Evolutionary conservation across 2,888 invertebrate species (phyloP).

Genomic region (Holacanthella duospinosa): DNA sequence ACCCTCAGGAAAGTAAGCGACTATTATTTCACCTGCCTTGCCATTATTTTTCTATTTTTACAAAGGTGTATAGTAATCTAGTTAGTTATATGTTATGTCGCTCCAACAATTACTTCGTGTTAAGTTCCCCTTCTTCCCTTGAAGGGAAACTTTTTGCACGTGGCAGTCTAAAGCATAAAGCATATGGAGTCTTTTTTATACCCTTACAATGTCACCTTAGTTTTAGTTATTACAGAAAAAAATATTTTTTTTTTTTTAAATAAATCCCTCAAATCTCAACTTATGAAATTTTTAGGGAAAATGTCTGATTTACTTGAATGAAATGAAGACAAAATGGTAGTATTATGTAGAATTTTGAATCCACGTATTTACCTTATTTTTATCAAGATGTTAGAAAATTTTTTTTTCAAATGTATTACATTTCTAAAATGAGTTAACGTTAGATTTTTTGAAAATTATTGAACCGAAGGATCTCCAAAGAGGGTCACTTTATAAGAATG

Average conservation of each 20-base stretch:
- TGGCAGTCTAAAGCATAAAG: too few species aligned
- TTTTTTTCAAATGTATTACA: too few species aligned
- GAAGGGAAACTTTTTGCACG: neutral
- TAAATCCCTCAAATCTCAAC: neutral
- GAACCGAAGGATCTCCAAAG: too few species aligned
- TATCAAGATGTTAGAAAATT: too few species aligned
- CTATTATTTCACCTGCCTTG: neutral
- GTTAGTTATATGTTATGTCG: neutral
- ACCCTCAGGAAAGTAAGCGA: neutral
- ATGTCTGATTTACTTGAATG: neutral
- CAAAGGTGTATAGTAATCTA: neutral
- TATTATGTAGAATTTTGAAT: neutral
- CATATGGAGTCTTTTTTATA: too few species aligned
- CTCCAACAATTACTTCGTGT: neutral
- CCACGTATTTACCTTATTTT: too few species aligned
- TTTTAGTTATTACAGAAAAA: neutral
- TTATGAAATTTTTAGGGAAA: neutral
- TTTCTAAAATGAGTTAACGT: too few species aligned
- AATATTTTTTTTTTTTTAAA: neutral
- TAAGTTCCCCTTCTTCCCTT: neutral
- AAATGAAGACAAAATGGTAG: neutral
- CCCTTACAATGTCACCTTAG: neutral
- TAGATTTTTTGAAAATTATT: too few species aligned
- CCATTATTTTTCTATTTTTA: neutral
- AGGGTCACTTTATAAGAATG: neutral